A percentile compares a stretch with the other conserved stretches of the same genome.
phyloP scores from a whole-genome alignment of 64 coral and sea anemone species.

The Montipora foliosa region DNA sequence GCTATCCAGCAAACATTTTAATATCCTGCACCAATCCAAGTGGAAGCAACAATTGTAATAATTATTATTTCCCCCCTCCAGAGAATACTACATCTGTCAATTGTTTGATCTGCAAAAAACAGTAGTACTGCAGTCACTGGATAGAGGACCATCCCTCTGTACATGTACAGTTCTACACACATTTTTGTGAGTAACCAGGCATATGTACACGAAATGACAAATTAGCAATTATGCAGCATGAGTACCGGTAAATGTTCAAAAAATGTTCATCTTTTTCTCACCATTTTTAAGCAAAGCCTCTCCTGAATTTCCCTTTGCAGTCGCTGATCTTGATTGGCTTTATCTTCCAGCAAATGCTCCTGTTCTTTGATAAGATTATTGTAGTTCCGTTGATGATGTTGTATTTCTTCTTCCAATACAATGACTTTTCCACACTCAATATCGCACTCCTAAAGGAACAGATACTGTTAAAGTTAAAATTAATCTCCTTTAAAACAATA shows the following conservation, averaged over 20 bases:
- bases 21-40: too few relatives aligned
- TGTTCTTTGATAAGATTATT: conserved; percentile 32
- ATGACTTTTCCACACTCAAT: conserved; percentile 18
- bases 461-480: too few relatives aligned
- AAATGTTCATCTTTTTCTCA: background rate
- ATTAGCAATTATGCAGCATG: background rate
- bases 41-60: too few relatives aligned
- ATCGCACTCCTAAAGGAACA: conserved; percentile 13
- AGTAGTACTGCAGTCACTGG: too few relatives aligned
- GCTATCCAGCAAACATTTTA: too few relatives aligned
- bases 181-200: too few relatives aligned
- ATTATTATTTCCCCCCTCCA: too few relatives aligned
- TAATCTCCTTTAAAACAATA: too few relatives aligned
- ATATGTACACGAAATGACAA: background rate
- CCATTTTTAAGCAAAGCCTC: conserved; percentile 43
- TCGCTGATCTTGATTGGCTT: conserved; percentile 23
- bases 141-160: too few relatives aligned
- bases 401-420: conserved; percentile 36
- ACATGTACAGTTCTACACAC: too few relatives aligned
- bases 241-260: background rate
- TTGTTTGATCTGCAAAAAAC: too few relatives aligned
- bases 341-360: conserved; percentile 24
- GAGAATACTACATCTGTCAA: too few relatives aligned
- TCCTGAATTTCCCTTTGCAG: conserved; percentile 27
- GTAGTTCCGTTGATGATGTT: background rate